Base-by-base conservation (phyloP, 2,888 invertebrate genomes). In the Tricholauxania praeusta region DNA sequence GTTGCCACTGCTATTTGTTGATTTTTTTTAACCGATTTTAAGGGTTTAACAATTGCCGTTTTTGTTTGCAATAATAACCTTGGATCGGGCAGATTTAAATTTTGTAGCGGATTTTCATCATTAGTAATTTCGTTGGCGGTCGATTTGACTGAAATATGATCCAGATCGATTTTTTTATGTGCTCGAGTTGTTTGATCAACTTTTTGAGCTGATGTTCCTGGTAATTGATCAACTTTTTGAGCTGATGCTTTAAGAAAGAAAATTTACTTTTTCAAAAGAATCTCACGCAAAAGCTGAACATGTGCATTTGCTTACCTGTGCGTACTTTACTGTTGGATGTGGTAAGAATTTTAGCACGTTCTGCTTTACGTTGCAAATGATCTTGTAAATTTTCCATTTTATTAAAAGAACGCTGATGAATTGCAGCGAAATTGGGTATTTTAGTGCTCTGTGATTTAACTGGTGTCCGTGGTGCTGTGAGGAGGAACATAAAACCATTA, bases 311-410 rank as follows among this genome's bases (percentile, higher is more conserved):
- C 67, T 76, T 72, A 81, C 81, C 75, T 74, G 76, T 74, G 12
- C 53, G 72, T 32, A 71, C 32, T 76, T 75, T 80, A 14, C 47
- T 66, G 0, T 78, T 79, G 1, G 87, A 86, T 57, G 73, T 82
- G 0, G 80, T 81, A 1, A 86, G 74, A 47, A 78, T 74, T 59
- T 85, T 84, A 19, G 87, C 86, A 10, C 89, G 85, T 68, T 85
- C 82, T 7, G 84, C 84, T 77, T 88, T 89, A 0, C 89, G 83
- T 22, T 84, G 81, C 2, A 91, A 88, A 81, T 91, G 90, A 80
- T 93, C 92, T 57, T 89, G 85, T 17, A 93, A 82, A 15, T 92
- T 92, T 87, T 93, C 93, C 91, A 93, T 92, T 86, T 90, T 90
- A 47, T 89, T 89, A 80, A 92, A 93, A 69, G 90, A 89, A 79